Base-by-base conservation (phyloP, 92 coral and sea anemone genomes). In the Actinostola sp. region DNA sequence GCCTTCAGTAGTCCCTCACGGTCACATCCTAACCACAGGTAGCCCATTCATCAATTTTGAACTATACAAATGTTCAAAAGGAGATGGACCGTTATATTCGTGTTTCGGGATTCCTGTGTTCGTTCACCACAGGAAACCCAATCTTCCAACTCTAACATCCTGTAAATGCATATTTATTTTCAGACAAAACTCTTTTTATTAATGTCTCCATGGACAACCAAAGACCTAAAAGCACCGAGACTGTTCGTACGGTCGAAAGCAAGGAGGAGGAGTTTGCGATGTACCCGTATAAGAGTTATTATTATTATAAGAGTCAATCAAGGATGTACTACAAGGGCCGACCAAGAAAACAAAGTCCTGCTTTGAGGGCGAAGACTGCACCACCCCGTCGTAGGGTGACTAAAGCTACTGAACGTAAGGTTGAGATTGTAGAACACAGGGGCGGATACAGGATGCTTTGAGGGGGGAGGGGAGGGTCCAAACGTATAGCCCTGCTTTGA, bases 191-290 rank as follows among this genome's bases (percentile, higher is more conserved):
- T 2, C 60, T 90, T 8, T 63, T 69, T 33, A 84, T 83, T 16
- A 77, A 80, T 63, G 50, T 38, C 63, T 14, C 31, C 7, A 61
- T 66, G 1, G 36, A 60, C 35, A 50, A 39, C 10, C 58, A 57
- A 17, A 73, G 92, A 66, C 92, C 92, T 4, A 72, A 57, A 44
- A 80, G 90, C 29, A 89, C 89, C 1, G 92, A 81, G 32, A 77
- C 82, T 0, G 46, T 81, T 8, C 75, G 67, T n/a, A 81, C 71
- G 55, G 73, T 64, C 31, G 66, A 63, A 8, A 66, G 74, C 27
- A 72, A 71, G 0, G 81, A 89, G 0, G 88, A 89, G 24, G 89
- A 90, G 71, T 66, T 57, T 50, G 46, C 81, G 9, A 58, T 87
- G 85, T 87, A 77, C 30, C 97, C 97, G 2, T 87, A 90, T 54